Base-by-base conservation (phyloP, 2,113 vertebrate species). In the Galbula dea region DNA sequence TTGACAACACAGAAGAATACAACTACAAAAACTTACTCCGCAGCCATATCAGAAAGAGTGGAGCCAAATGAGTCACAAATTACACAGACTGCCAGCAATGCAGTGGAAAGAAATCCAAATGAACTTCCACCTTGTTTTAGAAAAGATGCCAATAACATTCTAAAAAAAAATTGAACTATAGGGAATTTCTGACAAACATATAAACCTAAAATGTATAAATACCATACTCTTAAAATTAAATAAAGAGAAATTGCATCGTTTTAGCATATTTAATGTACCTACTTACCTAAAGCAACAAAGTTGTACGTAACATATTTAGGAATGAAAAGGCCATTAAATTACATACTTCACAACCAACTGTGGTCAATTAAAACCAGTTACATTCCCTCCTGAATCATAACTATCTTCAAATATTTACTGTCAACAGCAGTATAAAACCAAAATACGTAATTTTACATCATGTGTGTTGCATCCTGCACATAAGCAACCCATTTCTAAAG, bases 51-150 rank as follows among this genome's bases (percentile, higher is more conserved):
- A 67, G 79, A 86, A 94, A 57, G 34, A 94, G 95, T 43, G 39
- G 69, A 83, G 54, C 59, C 87, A 92, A 94, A 93, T 86, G 83
- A 95, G 85, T 94, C 80, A 95, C 57, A 83, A 95, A 96, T 73
- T 69, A 41, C 32, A 76, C 72, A 69, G 18, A 29, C 21, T 79
- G 87, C 68, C 94, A 96, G 71, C 57, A 94, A 57, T 61, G 45
- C 82, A 85, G 86, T 68, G 57, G 83, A 96, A 96, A 95, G 77
- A 89, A 92, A 95, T 85, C 45, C 76, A 82, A 89, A 89, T 69
- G 8, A 95, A 67, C 20, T 48, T 94, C 72, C 36, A 86, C 65
- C 45, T 51, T 71, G 14, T 88, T 96, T 93, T 71, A 89, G 69
- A 91, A 91, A 80, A 95, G 49, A 80, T 11, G 5, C 27, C 0